Evolutionary conservation across 1,140 invertebrate species (phyloP), one percentile per base, ranked within the genome.

Genomic region (Zaprionus tsacasi): DNA sequence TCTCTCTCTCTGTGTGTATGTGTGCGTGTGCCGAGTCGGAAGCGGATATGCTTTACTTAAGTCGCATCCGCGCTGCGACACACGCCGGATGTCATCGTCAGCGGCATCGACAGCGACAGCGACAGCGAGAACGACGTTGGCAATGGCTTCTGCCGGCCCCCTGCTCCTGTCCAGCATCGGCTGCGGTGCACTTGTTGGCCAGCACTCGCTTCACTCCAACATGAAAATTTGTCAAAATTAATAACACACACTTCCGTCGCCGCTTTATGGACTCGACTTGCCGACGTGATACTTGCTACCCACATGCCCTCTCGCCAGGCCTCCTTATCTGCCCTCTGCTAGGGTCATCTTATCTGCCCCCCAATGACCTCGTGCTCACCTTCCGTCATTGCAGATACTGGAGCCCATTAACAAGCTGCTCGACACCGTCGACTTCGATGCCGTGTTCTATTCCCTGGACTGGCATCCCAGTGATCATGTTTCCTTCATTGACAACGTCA

Each of bases 401-500:
- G 96, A 98, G 64, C 97, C 98, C 2, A 98, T 99, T 78, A 99
- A 99, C 94, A 94, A 95, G 52, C 93, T 99, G 13, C 93, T 99
- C 78, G 96, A 97, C 40, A 95, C 95, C 0, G 96, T 98, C 17
- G 94, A 95, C 59, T 99, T 99, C 93, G 96, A 99, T 93, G 94
- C 95, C 2, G 96, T 99, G n/a, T 98, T 98, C 90, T 99, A 99
- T 93, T 98, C 98, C 1, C 93, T 98, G 61, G 99, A 99, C 93
- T 99, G 98, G 98, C 99, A 99, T 95, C 98, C 98, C 0, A 95
- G 95, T 36, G 96, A 99, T 94, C 99, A 99, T 93, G 96, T 99
- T 25, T 99, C 98, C 13, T 99, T 99, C 93, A 96, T 98, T 74
- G 98, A 99, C 87, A 99, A 99, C 93, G 95, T 98, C 48, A 94